Percentiles rank a stretch among this genome's conserved stretches.
Conservation (phyloP, 2,797 vertebrate genomes). For the Chrosomus eos region DNA sequence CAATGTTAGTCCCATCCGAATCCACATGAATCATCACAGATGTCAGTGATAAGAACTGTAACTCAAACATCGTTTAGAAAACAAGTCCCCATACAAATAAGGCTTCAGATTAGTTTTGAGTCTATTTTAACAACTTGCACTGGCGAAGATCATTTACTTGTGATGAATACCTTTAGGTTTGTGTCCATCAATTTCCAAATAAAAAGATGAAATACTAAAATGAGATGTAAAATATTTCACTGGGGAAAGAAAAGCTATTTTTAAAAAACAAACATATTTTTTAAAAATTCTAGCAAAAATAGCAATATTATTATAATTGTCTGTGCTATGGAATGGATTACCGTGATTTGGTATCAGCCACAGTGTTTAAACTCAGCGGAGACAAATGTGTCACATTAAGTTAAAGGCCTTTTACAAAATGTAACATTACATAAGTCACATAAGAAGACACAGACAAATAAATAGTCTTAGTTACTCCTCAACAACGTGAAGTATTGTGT, state of each 20-base stretch:
- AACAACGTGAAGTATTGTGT: conserved; percentile 26
- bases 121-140: not conserved
- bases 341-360: no score
- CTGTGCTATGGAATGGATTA: no score
- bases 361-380: not conserved
- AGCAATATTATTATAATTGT: no score
- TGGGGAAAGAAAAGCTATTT: no score
- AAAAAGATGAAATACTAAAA: not conserved
- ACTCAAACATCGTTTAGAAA: no score
- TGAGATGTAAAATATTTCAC: not conserved
- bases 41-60: no score
- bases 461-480: conserved; percentile 13
- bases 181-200: not conserved
- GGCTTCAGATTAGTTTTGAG: not conserved
- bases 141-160: not conserved
- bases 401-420: not conserved
- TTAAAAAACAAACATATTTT: no score
- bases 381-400: not conserved
- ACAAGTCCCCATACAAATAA: no score
- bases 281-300: no score
- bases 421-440: conserved; percentile 16
- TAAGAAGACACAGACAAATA: not conserved
- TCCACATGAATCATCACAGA: no score
- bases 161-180: not conserved
- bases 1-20: no score